These are phyloP conservation scores for Standfussiana lucernea DNA, from an alignment of 2,888 invertebrate species.

Conservation along the genomic window DNA sequence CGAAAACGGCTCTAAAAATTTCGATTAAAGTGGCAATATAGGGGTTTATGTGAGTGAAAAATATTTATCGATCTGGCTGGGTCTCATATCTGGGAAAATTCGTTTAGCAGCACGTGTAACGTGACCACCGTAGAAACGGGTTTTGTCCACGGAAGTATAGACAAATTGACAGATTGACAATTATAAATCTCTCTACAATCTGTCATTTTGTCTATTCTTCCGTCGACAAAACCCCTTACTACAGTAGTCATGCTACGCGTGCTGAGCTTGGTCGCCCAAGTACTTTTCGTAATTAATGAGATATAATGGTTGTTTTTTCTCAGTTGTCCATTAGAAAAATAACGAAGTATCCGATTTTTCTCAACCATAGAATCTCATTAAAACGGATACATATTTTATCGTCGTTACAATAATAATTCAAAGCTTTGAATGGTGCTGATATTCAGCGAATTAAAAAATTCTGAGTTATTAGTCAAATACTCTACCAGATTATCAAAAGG, in stretches of 20 bases:
- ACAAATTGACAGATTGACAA: too few species aligned
- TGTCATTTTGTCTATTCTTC: too few species aligned
- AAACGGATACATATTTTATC: not conserved
- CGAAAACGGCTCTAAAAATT: not conserved
- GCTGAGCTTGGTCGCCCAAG: not conserved
- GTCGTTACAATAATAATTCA: not conserved
- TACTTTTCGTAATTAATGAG: not conserved
- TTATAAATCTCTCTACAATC: too few species aligned
- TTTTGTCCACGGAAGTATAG: too few species aligned
- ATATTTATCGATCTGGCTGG: not conserved
- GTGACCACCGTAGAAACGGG: too few species aligned
- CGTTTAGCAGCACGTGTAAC: too few species aligned
- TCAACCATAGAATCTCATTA: conserved; percentile 2
- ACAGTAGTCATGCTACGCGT: too few species aligned
- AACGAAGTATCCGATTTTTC: not conserved
- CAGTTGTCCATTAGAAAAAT: not conserved
- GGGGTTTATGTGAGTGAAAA: not conserved
- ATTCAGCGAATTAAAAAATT: not conserved
- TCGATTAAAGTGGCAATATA: not conserved
- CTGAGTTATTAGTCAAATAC: not conserved
- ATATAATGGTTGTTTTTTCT: not conserved
- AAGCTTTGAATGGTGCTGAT: not conserved
- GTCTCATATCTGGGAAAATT: not conserved
- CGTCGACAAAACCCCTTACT: too few species aligned
- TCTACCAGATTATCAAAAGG: not conserved